These are phyloP conservation scores for Epistrophe grossulariae DNA, from an alignment of 2,888 invertebrate species.

Conservation along the genomic window DNA sequence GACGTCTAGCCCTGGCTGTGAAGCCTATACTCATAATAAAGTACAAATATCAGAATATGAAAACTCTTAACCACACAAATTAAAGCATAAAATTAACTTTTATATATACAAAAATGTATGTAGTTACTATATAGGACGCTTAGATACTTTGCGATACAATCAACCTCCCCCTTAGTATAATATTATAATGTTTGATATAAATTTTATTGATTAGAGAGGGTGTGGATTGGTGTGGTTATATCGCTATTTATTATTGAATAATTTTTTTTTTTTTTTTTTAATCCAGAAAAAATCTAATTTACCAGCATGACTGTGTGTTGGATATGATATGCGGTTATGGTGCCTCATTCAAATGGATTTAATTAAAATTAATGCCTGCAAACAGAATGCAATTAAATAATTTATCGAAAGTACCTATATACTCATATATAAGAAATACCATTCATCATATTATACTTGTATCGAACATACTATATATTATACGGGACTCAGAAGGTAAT, in stretches of 20 bases:
- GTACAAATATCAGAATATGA: constrained; percentile 28
- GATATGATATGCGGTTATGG: constrained; percentile 17
- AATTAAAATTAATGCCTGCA: constrained; percentile 70
- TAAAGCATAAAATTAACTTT: constrained; percentile 36
- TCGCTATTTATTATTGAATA: constrained; percentile 10
- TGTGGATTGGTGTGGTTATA: background rate
- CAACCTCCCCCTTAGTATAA: constrained; percentile 20
- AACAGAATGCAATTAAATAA: constrained; percentile 66
- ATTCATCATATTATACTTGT: constrained; percentile 1
- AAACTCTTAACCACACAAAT: constrained; percentile 4
- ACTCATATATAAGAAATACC: background rate
- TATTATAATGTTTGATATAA: constrained; percentile 27
- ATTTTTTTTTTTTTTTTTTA: constrained; percentile 6
- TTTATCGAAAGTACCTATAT: constrained; percentile 34
- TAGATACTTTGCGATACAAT: constrained; percentile 6
- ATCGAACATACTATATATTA: background rate
- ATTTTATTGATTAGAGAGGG: constrained; percentile 62
- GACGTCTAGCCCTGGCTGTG: background rate
- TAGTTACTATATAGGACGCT: background rate
- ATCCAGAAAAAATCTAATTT: constrained; percentile 49
- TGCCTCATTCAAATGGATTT: constrained; percentile 42
- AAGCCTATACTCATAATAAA: background rate
- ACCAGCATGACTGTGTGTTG: constrained; percentile 39
- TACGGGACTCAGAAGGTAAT: constrained; percentile 18
- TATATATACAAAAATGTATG: background rate